phyloP scores from a whole-genome alignment of 2,797 vertebrate genomes.

The Spheniscus humboldti region DNA sequence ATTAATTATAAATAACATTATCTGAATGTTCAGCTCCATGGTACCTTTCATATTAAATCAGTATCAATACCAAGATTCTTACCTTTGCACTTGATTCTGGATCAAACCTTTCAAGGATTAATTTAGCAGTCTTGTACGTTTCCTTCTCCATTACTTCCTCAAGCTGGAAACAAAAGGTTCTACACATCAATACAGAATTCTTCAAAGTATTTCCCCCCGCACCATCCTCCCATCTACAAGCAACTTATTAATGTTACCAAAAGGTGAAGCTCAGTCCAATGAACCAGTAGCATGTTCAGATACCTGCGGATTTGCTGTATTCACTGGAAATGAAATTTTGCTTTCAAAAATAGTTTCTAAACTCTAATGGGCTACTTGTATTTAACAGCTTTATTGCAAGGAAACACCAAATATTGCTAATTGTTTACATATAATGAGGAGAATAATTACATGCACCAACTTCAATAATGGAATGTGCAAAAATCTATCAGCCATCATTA shows the following conservation, averaged over 20 bases:
- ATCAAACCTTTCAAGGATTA: conserved; percentile 98
- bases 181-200: conserved; percentile 7
- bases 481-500: conserved; percentile 99
- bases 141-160: conserved; percentile 99
- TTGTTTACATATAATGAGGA: conserved; percentile 99
- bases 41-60: conserved; percentile 35
- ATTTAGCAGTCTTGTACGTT: conserved; percentile 96
- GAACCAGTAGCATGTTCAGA: background rate
- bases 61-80: conserved; percentile 60
- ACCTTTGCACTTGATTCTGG: conserved; percentile 89
- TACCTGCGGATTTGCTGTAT: background rate
- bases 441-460: conserved; percentile 99
- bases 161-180: conserved; percentile 80
- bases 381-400: conserved; percentile 84
- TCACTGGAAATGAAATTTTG: conserved; percentile 52
- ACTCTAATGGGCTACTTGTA: conserved; percentile 69
- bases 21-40: conserved; percentile 11
- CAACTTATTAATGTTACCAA: background rate
- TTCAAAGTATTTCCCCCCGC: background rate
- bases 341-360: conserved; percentile 63
- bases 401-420: conserved; percentile 89
- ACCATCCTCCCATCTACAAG: background rate
- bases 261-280: background rate
- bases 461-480: conserved; percentile 99
- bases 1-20: conserved; percentile 63